These are phyloP conservation scores for Dermatemys mawii DNA, from an alignment of 2,113 vertebrate species.

Conservation along the genomic window DNA sequence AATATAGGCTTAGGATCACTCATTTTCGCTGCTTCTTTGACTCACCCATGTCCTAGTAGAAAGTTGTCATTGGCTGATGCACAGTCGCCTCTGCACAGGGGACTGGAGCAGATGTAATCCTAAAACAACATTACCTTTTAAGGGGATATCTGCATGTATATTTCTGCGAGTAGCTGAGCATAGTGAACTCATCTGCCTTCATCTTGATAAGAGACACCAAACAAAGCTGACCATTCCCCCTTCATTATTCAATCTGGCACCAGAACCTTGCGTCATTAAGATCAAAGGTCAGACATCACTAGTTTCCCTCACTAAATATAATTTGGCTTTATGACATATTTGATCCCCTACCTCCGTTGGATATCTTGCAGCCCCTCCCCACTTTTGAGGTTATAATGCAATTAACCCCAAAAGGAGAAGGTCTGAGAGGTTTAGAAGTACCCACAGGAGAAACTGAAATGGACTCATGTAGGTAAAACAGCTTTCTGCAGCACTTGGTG, in stretches of 20 bases:
- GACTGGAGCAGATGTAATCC: neutral
- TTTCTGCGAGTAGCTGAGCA: neutral
- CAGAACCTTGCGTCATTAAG: neutral
- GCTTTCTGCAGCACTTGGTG: neutral
- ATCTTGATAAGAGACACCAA: neutral
- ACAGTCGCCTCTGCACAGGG: neutral
- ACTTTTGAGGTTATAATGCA: neutral
- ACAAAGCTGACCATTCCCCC: neutral
- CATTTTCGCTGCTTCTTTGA: neutral
- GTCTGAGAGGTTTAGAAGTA: neutral
- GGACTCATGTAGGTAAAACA: neutral
- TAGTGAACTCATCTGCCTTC: neutral
- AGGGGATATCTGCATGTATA: neutral
- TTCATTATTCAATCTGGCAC: neutral
- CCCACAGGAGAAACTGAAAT: neutral
- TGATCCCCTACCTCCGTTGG: neutral
- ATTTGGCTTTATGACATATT: neutral
- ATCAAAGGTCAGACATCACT: neutral
- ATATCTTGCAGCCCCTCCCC: neutral
- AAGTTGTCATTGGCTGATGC: neutral
- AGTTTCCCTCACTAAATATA: neutral
- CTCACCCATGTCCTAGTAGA: neutral
- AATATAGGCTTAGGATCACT: neutral
- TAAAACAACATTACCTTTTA: neutral
- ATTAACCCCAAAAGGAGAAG: neutral